Evolutionary conservation across 2,113 vertebrate species (phyloP).

Genomic region (Chauna torquata): DNA sequence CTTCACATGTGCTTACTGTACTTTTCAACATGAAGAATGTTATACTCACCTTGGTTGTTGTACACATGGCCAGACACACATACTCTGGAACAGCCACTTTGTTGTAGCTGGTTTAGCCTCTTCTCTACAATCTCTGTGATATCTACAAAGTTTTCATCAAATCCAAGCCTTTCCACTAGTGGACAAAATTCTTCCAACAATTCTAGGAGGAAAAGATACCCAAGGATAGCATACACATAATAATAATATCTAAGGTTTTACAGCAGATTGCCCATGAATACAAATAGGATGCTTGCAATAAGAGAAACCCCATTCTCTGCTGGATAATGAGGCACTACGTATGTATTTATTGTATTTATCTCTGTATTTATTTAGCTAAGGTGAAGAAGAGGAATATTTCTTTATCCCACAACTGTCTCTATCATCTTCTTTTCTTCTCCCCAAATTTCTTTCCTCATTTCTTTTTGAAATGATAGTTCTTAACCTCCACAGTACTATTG

Average conservation of each 20-base stretch:
- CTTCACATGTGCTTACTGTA: not conserved
- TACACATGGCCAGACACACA: conserved; percentile 84
- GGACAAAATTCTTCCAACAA: conserved; percentile 85
- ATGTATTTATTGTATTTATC: too few relatives aligned
- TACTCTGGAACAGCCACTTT: not conserved
- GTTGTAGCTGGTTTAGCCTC: conserved; percentile 63
- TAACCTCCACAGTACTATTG: not conserved
- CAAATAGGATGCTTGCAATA: not conserved
- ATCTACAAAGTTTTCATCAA: conserved; percentile 94
- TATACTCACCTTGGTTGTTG: conserved; percentile 75
- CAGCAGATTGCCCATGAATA: not conserved
- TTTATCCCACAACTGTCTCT: not conserved
- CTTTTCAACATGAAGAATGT: not conserved
- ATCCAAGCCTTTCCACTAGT: conserved; percentile 89
- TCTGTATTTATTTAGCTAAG: not conserved
- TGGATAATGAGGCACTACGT: not conserved
- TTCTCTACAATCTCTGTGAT: conserved; percentile 83
- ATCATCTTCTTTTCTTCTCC: not conserved
- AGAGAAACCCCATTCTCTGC: not conserved
- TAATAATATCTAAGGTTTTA: fast-evolving
- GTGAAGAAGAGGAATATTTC: not conserved
- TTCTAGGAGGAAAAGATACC: conserved; percentile 67
- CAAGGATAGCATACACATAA: not conserved
- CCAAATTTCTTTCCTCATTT: not conserved
- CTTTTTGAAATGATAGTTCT: not conserved